Evolutionary conservation across 2,888 invertebrate genomes (phyloP).

Genomic region (Pemphredon lugubris): DNA sequence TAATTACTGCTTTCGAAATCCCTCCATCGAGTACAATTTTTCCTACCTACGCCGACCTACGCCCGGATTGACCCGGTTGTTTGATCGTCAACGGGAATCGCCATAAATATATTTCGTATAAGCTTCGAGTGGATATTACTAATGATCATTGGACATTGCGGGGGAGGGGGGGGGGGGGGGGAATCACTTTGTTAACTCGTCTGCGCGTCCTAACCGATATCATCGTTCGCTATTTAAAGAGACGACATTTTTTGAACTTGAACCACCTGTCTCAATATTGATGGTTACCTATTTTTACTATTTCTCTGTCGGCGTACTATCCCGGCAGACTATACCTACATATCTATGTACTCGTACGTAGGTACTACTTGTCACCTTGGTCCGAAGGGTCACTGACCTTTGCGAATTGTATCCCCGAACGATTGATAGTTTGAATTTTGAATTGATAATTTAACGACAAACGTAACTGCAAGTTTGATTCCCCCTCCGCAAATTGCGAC

Average conservation of each 20-base stretch:
- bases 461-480: no score
- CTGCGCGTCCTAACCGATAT: constrained; percentile 2
- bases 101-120: neutral
- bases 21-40: neutral
- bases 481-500: no score
- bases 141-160: constrained; percentile 30
- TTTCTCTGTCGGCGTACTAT: constrained; percentile 8
- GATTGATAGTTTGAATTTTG: no score
- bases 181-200: no score
- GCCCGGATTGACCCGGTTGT: no score
- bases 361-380: constrained; percentile 13
- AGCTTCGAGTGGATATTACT: neutral
- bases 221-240: constrained; percentile 39
- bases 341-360: no score
- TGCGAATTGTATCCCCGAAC: neutral
- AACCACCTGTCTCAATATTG: constrained; percentile 42
- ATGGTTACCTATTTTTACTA: constrained; percentile 39
- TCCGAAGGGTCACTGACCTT: constrained; percentile 42
- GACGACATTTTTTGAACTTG: constrained; percentile 39
- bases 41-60: neutral
- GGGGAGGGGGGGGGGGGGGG: no score
- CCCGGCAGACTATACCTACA: neutral
- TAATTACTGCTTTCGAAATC: constrained; percentile 13
- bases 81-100: neutral
- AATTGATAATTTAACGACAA: no score